A percentile compares a stretch with the other conserved stretches of the same genome.
These are phyloP conservation scores for Andrena marginata DNA, from an alignment of 2,888 invertebrate species.

Conservation along the genomic window DNA sequence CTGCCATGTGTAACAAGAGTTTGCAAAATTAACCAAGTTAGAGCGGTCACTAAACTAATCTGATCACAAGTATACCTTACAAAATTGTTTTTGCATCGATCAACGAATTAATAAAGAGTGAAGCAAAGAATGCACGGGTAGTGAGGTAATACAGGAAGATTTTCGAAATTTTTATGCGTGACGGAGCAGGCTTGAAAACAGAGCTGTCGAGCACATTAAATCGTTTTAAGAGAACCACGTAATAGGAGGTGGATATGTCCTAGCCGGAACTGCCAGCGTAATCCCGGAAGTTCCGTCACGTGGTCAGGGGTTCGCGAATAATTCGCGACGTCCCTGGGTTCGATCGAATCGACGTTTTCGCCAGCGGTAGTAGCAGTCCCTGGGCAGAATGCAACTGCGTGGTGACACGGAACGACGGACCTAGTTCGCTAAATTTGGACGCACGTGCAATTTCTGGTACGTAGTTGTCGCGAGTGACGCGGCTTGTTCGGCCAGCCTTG, in stretches of 20 bases:
- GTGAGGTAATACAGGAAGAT: no score
- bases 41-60: neutral
- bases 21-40: conserved; percentile 21
- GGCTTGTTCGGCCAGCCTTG: neutral
- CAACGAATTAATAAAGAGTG: no score
- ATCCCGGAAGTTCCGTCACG: neutral
- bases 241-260: neutral
- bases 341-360: conserved; percentile 73
- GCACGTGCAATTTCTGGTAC: conserved; percentile 57
- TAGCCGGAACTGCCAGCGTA: neutral
- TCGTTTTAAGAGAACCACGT: neutral
- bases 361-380: conserved; percentile 61
- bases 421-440: conserved; percentile 61
- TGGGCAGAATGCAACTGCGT: conserved; percentile 67
- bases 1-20: neutral
- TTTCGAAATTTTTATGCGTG: no score
- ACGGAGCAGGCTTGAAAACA: no score
- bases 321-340: conserved; percentile 62
- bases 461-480: conserved; percentile 45
- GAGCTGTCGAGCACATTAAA: neutral
- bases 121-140: no score
- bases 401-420: conserved; percentile 65
- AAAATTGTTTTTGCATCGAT: no score
- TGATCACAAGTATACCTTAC: no score
- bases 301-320: conserved; percentile 39